These are phyloP conservation scores for Hirtodrosophila trivittata DNA, from an alignment of 2,888 invertebrate species.

Conservation along the genomic window DNA sequence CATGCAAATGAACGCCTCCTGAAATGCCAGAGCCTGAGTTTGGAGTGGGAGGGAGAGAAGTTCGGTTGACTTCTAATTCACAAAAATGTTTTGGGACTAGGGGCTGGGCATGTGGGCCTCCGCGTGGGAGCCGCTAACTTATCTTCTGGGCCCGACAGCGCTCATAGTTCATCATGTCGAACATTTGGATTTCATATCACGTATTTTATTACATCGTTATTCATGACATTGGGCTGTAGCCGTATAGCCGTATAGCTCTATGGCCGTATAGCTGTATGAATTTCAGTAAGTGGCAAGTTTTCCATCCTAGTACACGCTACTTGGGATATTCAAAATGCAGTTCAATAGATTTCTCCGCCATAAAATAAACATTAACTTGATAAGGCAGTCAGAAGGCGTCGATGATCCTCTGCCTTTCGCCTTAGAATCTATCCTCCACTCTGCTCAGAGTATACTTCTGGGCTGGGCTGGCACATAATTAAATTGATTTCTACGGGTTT, in stretches of 20 bases:
- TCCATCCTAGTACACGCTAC: slow-evolving; percentile 29
- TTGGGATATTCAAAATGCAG: slow-evolving; percentile 70
- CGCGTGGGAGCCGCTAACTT: slow-evolving; percentile 18
- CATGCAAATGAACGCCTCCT: slow-evolving; percentile 48
- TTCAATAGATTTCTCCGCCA: slow-evolving; percentile 70
- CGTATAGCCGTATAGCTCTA: slow-evolving; percentile 37
- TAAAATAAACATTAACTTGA: slow-evolving; percentile 73
- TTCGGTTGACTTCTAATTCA: slow-evolving; percentile 61
- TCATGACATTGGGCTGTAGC: slow-evolving; percentile 63
- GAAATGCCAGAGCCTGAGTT: neutral
- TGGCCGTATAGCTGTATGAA: slow-evolving; percentile 45
- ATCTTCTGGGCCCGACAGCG: slow-evolving; percentile 16
- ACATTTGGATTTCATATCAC: slow-evolving; percentile 71
- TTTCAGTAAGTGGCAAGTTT: slow-evolving; percentile 54
- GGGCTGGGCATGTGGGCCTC: slow-evolving; percentile 18
- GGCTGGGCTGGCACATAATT: slow-evolving; percentile 59
- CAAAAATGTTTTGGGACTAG: slow-evolving; percentile 52
- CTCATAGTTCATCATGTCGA: slow-evolving; percentile 69
- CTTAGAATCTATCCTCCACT: too few species aligned
- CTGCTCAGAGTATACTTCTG: too few species aligned
- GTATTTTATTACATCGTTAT: slow-evolving; percentile 79
- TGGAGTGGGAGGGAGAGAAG: slow-evolving; percentile 12
- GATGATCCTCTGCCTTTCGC: too few species aligned
- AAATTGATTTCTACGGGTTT: slow-evolving; percentile 63
- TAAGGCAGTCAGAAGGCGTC: slow-evolving; percentile 55